Evolutionary conservation across 2,888 invertebrate genomes (phyloP), one percentile per base, ranked within the genome.

Genomic region (Cheilosia variabilis): DNA sequence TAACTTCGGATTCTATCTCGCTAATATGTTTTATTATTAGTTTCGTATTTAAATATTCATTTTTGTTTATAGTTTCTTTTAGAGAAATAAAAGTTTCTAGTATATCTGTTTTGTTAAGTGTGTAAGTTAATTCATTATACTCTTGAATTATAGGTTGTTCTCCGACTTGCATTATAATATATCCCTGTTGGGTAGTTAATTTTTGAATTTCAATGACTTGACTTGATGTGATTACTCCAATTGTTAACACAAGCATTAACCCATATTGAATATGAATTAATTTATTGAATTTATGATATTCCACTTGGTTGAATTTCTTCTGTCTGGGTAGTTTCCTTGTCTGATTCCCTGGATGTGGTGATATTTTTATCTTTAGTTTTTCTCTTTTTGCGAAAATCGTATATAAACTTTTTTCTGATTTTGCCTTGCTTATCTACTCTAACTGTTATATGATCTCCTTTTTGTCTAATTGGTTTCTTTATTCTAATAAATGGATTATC

Each of bases 121-220:
- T 43, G 24, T 43, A 60, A 60, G 60, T 60, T n/a, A 60, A 43
- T 60, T 60, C 43, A 15, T 60, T 24, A 60, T 60, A 60, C 6
- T 60, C 60, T 0, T 60, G 22, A 60, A 60, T 60, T 22, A 60
- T 60, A 31, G 31, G 7, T 31, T 31, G 7, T 31, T 31, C 7
- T 31, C 31, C 10, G 4, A 37, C 37, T 57, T 22, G 41, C 15
- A 9, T 58, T 19, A 52, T 24, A 19, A 52, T 9, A 24, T 22
- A 24, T 24, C 52, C 52, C 24, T 52, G 24, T 52, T 52, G 52
- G 13, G 52, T 22, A 22, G 24, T 52, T 52, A 24, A 2, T 58
- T n/a, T 58, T 41, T 58, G 58, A 2, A 41, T 7, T 27, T 37
- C 22, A 19, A 43, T 24, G 7, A 27, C 43, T 60, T 24, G n/a